Conservation (phyloP, 2,888 invertebrate genomes). For the Chrysolina americana region DNA sequence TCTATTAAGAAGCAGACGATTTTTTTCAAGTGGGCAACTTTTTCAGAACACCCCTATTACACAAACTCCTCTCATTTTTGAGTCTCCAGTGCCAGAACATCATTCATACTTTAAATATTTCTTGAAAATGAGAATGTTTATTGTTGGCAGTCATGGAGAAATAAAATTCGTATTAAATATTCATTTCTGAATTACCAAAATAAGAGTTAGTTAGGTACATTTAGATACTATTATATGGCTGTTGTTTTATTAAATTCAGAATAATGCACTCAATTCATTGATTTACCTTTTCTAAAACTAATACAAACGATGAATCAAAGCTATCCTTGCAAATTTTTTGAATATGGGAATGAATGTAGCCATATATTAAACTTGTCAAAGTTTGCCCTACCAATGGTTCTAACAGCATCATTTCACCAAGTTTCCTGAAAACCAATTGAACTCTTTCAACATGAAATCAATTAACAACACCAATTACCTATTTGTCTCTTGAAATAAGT, state of each 20-base stretch:
- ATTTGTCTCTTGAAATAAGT: conserved; percentile 84
- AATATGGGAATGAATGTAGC: conserved; percentile 88
- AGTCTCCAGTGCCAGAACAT: too few species aligned
- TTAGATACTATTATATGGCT: too few species aligned
- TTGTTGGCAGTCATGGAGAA: too few species aligned
- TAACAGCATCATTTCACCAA: conserved; percentile 83
- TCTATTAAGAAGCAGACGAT: too few species aligned
- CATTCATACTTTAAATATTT: too few species aligned
- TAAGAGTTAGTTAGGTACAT: too few species aligned
- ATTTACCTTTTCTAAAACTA: conserved; percentile 80
- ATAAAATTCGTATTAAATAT: too few species aligned
- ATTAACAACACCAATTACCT: conserved; percentile 69
- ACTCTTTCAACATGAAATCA: not conserved
- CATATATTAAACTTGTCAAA: conserved; percentile 86
- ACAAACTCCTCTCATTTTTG: too few species aligned
- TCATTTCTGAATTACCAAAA: too few species aligned
- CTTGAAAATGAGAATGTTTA: too few species aligned
- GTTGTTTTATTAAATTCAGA: conserved; percentile 1
- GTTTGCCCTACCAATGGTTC: conserved; percentile 90
- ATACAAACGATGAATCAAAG: conserved; percentile 87
- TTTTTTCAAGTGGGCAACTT: too few species aligned
- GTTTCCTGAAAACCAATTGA: conserved; percentile 66
- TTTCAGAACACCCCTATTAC: too few species aligned
- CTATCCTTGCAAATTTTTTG: conserved; percentile 87
- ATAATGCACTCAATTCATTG: not conserved